Conservation (phyloP, 2,113 vertebrate species). For the Trematocara zebra region DNA sequence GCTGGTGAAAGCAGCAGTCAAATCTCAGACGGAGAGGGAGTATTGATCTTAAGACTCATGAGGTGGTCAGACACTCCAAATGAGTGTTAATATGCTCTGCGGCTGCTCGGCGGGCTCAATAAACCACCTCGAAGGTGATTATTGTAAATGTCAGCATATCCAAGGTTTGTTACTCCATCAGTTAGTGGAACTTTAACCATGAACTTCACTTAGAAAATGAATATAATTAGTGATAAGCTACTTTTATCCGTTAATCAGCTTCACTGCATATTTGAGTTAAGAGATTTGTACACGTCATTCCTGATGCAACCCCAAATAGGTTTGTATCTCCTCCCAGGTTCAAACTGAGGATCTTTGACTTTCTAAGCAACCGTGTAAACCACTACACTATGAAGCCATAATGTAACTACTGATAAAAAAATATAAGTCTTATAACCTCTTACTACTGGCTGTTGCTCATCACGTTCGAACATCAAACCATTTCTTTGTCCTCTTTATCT, state of each 20-base stretch:
- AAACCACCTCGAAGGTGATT: neutral
- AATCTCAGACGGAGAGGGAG: neutral
- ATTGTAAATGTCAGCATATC: neutral
- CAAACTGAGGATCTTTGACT: neutral
- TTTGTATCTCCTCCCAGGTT: neutral
- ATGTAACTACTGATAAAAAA: neutral
- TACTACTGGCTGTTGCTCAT: neutral
- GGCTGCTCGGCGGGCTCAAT: neutral
- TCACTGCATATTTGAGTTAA: neutral
- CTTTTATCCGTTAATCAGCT: neutral
- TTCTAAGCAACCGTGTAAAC: neutral
- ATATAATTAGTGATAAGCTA: neutral
- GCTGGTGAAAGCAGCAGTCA: neutral
- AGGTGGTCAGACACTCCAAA: neutral
- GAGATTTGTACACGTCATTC: neutral
- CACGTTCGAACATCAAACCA: neutral
- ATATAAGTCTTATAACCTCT: neutral
- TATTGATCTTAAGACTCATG: neutral
- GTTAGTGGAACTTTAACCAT: neutral
- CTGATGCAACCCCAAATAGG: neutral
- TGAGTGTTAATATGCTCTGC: neutral
- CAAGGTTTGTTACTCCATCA: neutral
- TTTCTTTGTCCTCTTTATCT: neutral
- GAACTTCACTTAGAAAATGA: neutral
- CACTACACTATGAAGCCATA: neutral